These are phyloP conservation scores for Smittia aterrima DNA, from an alignment of 2,888 invertebrate species.

Conservation along the genomic window DNA sequence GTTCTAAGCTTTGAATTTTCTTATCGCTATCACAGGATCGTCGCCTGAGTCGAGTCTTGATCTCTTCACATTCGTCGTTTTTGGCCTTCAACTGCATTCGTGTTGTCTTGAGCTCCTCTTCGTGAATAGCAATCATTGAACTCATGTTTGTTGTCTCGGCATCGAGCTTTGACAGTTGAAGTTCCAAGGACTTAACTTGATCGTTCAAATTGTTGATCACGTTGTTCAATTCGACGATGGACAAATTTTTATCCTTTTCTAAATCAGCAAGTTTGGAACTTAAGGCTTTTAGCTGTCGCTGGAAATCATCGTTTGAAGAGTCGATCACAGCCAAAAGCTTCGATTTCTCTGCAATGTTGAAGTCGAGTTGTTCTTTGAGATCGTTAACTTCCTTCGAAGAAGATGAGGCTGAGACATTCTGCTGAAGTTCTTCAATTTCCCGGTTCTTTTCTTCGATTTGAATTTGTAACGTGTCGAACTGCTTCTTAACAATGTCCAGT, in stretches of 20 bases:
- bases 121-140: background rate
- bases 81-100: background rate
- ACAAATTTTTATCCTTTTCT: too few relatives aligned
- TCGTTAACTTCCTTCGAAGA: too few relatives aligned
- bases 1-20: background rate
- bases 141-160: background rate
- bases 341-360: too few relatives aligned
- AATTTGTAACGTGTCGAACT: background rate
- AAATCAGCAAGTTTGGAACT: too few relatives aligned
- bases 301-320: too few relatives aligned
- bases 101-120: background rate
- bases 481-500: too few relatives aligned
- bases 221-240: background rate
- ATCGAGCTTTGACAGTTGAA: background rate
- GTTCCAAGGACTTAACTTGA: background rate
- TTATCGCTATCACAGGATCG: conserved; percentile 3
- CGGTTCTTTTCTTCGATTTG: background rate
- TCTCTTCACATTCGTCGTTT: background rate
- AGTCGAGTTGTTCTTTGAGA: too few relatives aligned
- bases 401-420: too few relatives aligned
- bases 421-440: background rate
- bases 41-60: background rate
- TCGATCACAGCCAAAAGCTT: too few relatives aligned
- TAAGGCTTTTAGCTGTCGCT: too few relatives aligned
- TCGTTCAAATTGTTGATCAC: background rate